phyloP scores from a whole-genome alignment of 1,140 invertebrate genomes.

The Saccostrea glomerata region DNA sequence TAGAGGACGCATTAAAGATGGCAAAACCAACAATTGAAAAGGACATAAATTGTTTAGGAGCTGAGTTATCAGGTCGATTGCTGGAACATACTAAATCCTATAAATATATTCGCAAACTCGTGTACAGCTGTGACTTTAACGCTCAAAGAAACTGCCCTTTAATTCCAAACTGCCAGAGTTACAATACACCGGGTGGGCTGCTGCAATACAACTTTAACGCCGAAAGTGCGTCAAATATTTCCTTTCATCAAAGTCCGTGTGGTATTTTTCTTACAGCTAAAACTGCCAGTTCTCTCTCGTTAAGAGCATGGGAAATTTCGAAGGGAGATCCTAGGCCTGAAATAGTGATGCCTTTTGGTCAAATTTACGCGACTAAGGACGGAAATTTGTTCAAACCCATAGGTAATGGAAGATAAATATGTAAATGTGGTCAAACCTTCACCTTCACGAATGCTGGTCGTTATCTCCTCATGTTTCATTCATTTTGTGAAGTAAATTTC shows the following conservation, averaged over 20 bases:
- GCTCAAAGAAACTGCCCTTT: constrained; percentile 84
- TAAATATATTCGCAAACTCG: constrained; percentile 65
- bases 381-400: constrained; percentile 56
- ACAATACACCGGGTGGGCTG: constrained; percentile 71
- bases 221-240: constrained; percentile 62
- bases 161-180: constrained; percentile 84
- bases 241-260: constrained; percentile 66
- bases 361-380: constrained; percentile 68
- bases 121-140: constrained; percentile 81
- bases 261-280: constrained; percentile 70
- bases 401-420: not conserved
- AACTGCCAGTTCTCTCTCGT: constrained; percentile 60
- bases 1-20: constrained; percentile 72
- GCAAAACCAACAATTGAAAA: constrained; percentile 66
- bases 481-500: not conserved
- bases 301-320: constrained; percentile 70
- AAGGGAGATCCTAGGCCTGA: constrained; percentile 69
- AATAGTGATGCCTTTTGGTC: constrained; percentile 82
- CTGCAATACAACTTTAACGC: constrained; percentile 70
- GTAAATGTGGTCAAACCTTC: not conserved
- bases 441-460: not conserved
- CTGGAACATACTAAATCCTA: constrained; percentile 70
- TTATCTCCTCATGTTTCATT: not conserved
- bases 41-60: constrained; percentile 65
- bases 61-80: constrained; percentile 73